These are phyloP conservation scores for Parauchenoglanis ngamensis DNA, from an alignment of 2,797 vertebrate genomes.

Conservation along the genomic window DNA sequence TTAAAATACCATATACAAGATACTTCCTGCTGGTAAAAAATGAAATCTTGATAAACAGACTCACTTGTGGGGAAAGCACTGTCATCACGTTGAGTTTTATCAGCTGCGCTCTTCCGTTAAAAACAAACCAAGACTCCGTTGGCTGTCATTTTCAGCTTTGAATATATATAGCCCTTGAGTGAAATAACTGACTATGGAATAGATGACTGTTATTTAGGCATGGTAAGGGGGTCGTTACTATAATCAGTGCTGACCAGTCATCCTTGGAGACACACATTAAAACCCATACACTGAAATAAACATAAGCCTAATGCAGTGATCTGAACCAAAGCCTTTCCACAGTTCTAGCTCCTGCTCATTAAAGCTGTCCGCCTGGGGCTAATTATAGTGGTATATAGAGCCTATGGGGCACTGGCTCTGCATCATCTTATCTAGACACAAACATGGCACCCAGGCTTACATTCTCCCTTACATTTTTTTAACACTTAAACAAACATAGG, in stretches of 20 bases:
- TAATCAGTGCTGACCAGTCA: conserved; percentile 58
- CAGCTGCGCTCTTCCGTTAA: conserved; percentile 35
- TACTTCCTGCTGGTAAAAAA: background rate
- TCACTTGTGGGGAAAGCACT: conserved; percentile 12
- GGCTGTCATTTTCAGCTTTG: conserved; percentile 49
- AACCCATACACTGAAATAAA: conserved; percentile 73
- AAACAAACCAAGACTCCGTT: conserved; percentile 40
- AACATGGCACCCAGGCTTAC: conserved; percentile 32
- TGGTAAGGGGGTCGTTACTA: conserved; percentile 57
- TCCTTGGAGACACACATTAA: conserved; percentile 54
- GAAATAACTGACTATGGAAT: conserved; percentile 56
- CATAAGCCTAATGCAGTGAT: conserved; percentile 60
- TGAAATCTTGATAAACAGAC: background rate
- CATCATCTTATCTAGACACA: conserved; percentile 48
- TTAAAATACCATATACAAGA: background rate
- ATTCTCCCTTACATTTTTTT: conserved; percentile 24
- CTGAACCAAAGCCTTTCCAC: conserved; percentile 69
- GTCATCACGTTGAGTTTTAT: background rate
- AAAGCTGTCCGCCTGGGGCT: conserved; percentile 69
- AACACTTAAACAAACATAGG: conserved; percentile 23
- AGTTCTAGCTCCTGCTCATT: conserved; percentile 71
- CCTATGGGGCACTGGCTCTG: conserved; percentile 39
- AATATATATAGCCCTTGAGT: conserved; percentile 50
- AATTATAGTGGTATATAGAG: conserved; percentile 73
- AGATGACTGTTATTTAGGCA: conserved; percentile 61